Evolutionary conservation across 2,113 vertebrate genomes (phyloP).

Genomic region (Pygathrix nemaeus): DNA sequence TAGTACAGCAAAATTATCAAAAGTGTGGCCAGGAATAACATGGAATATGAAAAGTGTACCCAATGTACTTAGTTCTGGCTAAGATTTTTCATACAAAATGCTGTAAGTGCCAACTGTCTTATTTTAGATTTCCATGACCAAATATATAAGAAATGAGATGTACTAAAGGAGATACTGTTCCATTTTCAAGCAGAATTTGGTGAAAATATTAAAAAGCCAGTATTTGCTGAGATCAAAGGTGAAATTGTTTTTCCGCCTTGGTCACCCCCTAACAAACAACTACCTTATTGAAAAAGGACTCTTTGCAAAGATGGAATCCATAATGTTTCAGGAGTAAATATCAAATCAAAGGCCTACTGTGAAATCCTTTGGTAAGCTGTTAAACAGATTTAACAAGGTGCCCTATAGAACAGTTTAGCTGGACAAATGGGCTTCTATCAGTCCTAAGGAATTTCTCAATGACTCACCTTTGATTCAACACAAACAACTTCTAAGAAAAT

Average conservation of each 20-base stretch:
- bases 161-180: not conserved
- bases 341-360: not conserved
- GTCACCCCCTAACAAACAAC: not conserved
- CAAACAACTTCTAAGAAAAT: not conserved
- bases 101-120: not conserved
- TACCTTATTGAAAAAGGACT: not conserved
- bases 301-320: not conserved
- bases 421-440: not conserved
- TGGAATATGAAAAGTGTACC: not conserved
- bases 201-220: not conserved
- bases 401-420: not conserved
- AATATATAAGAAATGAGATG: not conserved
- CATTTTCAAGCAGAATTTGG: not conserved
- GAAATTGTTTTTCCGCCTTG: not conserved
- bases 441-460: not conserved
- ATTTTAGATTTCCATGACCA: not conserved
- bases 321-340: not conserved
- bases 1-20: not conserved
- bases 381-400: not conserved
- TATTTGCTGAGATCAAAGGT: not conserved
- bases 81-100: not conserved
- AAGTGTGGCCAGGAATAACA: not conserved
- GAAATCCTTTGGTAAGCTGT: not conserved
- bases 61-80: not conserved
- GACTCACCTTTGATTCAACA: not conserved